Base-by-base conservation (phyloP, 2,113 vertebrate genomes). In the Vanacampus margaritifer region DNA sequence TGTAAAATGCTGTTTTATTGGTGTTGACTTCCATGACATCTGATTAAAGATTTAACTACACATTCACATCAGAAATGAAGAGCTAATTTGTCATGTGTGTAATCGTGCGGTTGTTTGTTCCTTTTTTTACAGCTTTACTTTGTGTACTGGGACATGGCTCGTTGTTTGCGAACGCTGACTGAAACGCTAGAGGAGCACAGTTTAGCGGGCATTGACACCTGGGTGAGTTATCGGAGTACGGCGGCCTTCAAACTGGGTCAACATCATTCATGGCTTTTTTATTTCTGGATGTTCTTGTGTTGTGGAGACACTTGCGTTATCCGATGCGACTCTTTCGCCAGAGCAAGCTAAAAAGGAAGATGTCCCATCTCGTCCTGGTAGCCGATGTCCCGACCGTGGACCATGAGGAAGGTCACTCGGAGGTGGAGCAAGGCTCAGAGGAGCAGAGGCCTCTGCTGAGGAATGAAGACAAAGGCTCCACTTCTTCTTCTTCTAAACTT, bases 131-230 rank as follows among this genome's bases (percentile, higher is more conserved):
- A 93, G 92, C 65, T 93, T 57, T 88, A 75, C 68, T 89, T 89
- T 65, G 84, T 93, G 6, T 89, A 89, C 36, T 93, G 91, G 90
- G 90, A 92, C 76, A 81, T 92, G 74, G 68, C 80, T 14, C 65
- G 8, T 26, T 93, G 92, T 76, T 64, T 90, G 80, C 82, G 28
- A 48, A 51, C 76, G 16, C 81, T 93, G 76, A 87, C 86, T 51
- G 85, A 91, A 70, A 73, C 72, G 7, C 86, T 93, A 64, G 89
- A 91, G 72, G 87, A 86, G n/a, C 66, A 3, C 62, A 83, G 78
- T 67, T 80, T 68, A 51, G 65, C 43, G 53, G 67, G 35, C 0
- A 67, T 75, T 12, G 75, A 89, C 45, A 65, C 73, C 59, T 88
- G 92, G 90, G 92, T 93, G 75, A 82, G 90, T 75, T 8, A 72